Percentiles rank a stretch among this genome's conserved stretches.
Evolutionary conservation across 2,888 invertebrate species (phyloP).

Genomic region (Caenorhabditis sp.): DNA sequence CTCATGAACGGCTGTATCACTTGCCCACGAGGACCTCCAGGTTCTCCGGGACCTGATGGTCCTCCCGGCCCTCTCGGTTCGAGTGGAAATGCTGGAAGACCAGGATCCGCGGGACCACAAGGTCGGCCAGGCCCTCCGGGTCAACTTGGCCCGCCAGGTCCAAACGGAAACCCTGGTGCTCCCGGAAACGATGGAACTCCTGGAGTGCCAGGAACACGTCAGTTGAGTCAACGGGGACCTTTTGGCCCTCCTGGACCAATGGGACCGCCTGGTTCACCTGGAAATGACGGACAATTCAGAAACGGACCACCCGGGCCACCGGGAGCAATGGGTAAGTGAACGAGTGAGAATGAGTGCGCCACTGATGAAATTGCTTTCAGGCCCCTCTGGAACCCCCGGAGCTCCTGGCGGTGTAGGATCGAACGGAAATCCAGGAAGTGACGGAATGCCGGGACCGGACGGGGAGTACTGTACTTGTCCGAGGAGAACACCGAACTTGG

Average conservation of each 20-base stretch:
- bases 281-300: background rate
- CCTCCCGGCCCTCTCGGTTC: constrained; percentile 34
- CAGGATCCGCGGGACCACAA: background rate
- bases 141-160: constrained; percentile 37
- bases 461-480: constrained; percentile 53
- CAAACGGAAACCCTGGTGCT: constrained; percentile 34
- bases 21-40: constrained; percentile 26
- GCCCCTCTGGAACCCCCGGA: constrained; percentile 23
- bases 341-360: background rate
- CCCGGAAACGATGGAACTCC: constrained; percentile 31
- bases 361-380: constrained; percentile 6
- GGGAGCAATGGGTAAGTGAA: constrained; percentile 10
- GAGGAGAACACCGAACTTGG: constrained; percentile 36
- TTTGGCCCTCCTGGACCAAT: constrained; percentile 23
- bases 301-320: constrained; percentile 28
- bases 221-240: constrained; percentile 5
- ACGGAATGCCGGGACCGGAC: constrained; percentile 38
- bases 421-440: constrained; percentile 14
- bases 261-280: constrained; percentile 31
- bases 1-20: constrained; percentile 21
- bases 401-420: constrained; percentile 8
- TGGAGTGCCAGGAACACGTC: constrained; percentile 6
- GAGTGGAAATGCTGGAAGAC: constrained; percentile 23
- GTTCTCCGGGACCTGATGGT: constrained; percentile 28
- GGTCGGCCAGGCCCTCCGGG: constrained; percentile 25